Base-by-base conservation (phyloP, 2,888 invertebrate genomes). In the Leucophenga maculata region DNA sequence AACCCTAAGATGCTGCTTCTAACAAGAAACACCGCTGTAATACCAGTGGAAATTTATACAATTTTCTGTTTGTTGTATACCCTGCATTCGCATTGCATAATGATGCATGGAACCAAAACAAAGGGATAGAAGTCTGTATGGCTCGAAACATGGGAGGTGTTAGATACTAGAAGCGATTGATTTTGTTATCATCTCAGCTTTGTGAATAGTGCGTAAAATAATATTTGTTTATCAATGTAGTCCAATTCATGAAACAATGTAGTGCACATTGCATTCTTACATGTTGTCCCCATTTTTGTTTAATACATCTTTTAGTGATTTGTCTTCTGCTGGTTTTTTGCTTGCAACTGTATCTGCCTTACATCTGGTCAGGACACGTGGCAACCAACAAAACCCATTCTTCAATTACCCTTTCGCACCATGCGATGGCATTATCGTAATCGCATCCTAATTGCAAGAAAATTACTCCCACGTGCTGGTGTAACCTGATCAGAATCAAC, bases 401-500 rank as follows among this genome's bases (percentile, higher is more conserved):
- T 83, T 79, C 84, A 86, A 87, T 87, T 87, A 87, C 88, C 87
- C 88, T 86, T 87, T 87, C 83, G 78, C 80, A 75, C 73, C 65
- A 73, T 62, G 72, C 72, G 70, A 71, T 71, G 70, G 72, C 80
- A 83, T 86, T 83, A 86, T 84, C 85, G 86, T 86, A 86, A 86
- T 87, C 86, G 86, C 86, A 87, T 88, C 88, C 86, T 88, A 87
- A 87, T 88, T 88, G 87, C 88, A 86, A 82, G 79, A 85, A 88
- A 87, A 87, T 87, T 88, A 87, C 87, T 86, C 86, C 85, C 87
- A 87, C 87, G 87, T 88, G 87, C 82, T 79, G 78, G 75, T 76
- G 87, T 88, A 87, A 87, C 88, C 83, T 81, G 87, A 87, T 88
- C 87, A 83, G 73, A 59, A 18, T 9, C 22, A 55, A n/a, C 31